Conservation (phyloP, 2,113 vertebrate genomes). For the Andinoacara biseriatus region DNA sequence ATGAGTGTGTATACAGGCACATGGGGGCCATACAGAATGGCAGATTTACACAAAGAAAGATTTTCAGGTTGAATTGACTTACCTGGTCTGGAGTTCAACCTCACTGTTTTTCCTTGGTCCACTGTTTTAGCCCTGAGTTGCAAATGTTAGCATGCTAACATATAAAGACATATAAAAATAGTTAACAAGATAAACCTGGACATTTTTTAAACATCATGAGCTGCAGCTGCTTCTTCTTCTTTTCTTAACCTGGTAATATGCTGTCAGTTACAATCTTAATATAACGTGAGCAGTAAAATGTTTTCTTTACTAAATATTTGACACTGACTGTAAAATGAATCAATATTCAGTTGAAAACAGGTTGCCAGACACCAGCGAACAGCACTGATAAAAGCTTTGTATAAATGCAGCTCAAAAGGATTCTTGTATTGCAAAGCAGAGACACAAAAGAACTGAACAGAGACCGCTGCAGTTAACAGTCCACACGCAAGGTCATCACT, state of each 20-base stretch:
- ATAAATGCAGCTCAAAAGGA: neutral
- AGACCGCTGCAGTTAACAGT: neutral
- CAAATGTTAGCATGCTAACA: too few relatives aligned
- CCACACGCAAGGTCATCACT: conserved; percentile 29
- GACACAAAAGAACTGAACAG: neutral
- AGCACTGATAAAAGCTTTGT: neutral
- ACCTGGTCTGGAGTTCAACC: too few relatives aligned
- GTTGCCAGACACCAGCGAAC: neutral
- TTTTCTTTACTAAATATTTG: neutral
- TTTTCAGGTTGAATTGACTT: neutral
- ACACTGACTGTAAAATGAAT: neutral
- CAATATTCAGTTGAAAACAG: neutral
- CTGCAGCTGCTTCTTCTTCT: too few relatives aligned
- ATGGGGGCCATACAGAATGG: neutral
- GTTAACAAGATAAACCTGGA: too few relatives aligned
- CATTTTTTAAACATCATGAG: too few relatives aligned
- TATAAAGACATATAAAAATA: too few relatives aligned
- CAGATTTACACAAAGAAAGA: neutral
- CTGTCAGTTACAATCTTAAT: too few relatives aligned
- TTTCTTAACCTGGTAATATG: too few relatives aligned
- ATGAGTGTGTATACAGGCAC: neutral
- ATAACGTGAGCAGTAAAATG: too few relatives aligned
- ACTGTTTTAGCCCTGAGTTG: too few relatives aligned
- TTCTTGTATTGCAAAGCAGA: neutral
- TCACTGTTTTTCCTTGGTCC: too few relatives aligned